Evolutionary conservation across 1,140 invertebrate species (phyloP).

Genomic region (Procambarus virginalis): DNA sequence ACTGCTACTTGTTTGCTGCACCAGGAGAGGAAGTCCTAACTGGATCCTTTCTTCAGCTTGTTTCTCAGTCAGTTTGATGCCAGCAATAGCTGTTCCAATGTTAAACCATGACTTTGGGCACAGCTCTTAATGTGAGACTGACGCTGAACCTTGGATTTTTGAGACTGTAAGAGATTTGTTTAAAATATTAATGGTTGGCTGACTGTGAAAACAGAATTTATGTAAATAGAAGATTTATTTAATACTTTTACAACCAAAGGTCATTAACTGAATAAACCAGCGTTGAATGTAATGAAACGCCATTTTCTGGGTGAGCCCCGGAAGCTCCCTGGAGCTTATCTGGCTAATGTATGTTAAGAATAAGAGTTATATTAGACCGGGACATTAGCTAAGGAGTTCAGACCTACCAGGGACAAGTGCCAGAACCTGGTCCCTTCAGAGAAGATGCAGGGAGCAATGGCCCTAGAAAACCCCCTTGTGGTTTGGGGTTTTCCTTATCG

Average conservation of each 20-base stretch:
- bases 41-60: constrained; percentile 49
- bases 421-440: too few species aligned
- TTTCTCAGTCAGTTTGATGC: constrained; percentile 41
- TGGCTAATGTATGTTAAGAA: too few species aligned
- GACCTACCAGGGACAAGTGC: too few species aligned
- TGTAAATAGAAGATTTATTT: background rate
- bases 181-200: too few species aligned
- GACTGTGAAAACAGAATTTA: background rate
- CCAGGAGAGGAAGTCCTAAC: constrained; percentile 26
- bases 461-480: too few species aligned
- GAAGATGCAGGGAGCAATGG: too few species aligned
- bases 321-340: too few species aligned
- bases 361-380: too few species aligned
- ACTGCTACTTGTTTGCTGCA: background rate
- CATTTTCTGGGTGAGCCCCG: too few species aligned
- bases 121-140: constrained; percentile 42
- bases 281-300: too few species aligned
- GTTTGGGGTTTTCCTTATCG: too few species aligned
- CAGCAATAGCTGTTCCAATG: constrained; percentile 30
- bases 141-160: constrained; percentile 7
- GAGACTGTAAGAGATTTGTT: background rate
- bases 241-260: background rate
- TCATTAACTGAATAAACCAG: background rate
- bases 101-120: constrained; percentile 31
- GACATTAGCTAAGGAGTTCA: too few species aligned